Conservation (phyloP, 2,797 vertebrate species). For the Falco columbarius region DNA sequence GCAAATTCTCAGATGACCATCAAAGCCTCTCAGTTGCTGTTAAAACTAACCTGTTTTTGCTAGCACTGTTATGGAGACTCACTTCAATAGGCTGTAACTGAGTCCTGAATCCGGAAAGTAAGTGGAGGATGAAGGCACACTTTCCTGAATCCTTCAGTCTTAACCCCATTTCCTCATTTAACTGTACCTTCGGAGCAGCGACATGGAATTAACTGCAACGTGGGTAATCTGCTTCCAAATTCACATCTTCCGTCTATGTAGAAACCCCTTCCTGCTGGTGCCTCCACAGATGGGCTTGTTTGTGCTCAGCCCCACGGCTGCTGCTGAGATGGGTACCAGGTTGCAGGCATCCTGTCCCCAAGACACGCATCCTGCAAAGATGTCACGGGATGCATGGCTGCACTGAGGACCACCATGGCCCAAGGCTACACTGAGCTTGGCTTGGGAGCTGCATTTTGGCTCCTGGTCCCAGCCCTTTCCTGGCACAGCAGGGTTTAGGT, state of each 20-base stretch:
- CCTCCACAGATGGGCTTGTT: neutral
- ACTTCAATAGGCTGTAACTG: neutral
- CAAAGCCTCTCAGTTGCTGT: neutral
- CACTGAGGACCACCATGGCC: neutral
- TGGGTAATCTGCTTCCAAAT: neutral
- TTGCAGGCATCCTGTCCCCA: neutral
- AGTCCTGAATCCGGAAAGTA: neutral
- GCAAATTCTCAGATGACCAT: neutral
- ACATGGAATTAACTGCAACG: neutral
- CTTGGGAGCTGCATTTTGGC: neutral
- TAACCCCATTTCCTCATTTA: neutral
- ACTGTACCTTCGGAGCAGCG: neutral
- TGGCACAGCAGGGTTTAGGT: neutral
- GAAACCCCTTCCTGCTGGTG: neutral
- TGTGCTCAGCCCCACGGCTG: accelerated
- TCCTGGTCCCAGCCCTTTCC: neutral
- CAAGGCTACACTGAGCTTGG: accelerated
- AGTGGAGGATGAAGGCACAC: neutral
- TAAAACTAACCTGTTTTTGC: neutral
- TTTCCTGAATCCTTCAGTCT: neutral
- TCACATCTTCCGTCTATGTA: neutral
- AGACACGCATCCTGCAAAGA: neutral
- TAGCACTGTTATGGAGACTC: neutral
- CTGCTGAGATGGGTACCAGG: neutral
- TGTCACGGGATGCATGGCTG: accelerated